phyloP scores from a whole-genome alignment of 1,140 invertebrate genomes.

The Carcinoscorpius rotundicauda region DNA sequence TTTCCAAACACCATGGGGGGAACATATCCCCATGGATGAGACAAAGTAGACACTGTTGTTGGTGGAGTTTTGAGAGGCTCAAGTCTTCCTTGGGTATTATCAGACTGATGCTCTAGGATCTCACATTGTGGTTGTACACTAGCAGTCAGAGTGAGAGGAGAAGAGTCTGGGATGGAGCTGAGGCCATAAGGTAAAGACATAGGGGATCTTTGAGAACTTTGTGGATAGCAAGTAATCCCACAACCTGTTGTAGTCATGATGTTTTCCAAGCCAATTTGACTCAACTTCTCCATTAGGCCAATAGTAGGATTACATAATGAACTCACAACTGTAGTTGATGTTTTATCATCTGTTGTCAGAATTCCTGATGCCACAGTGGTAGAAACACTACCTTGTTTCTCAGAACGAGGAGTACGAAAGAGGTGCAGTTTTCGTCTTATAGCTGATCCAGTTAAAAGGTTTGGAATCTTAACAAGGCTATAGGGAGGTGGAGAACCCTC shows the following conservation, averaged over 20 bases:
- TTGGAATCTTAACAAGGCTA: conserved; percentile 19
- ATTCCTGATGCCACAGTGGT: too few species aligned
- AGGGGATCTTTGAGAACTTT: too few species aligned
- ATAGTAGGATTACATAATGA: not conserved
- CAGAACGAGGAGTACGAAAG: conserved; percentile 3
- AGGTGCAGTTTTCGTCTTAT: not conserved
- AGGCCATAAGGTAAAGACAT: not conserved
- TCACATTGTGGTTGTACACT: not conserved
- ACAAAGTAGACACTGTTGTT: not conserved
- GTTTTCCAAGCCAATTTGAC: conserved; percentile 14
- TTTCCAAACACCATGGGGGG: conserved; percentile 13
- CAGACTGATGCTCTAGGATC: not conserved
- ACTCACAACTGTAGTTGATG: conserved; percentile 1
- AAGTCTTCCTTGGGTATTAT: not conserved
- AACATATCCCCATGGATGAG: conserved; percentile 18
- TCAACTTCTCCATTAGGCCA: conserved; percentile 12
- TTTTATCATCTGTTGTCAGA: not conserved
- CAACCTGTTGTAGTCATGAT: conserved; percentile 3
- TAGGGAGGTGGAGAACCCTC: conserved; percentile 40
- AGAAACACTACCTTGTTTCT: conserved; percentile 1
- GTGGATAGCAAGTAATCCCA: not conserved
- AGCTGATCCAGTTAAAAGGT: conserved; percentile 11
- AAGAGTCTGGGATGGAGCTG: not conserved
- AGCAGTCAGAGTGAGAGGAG: conserved; percentile 4
- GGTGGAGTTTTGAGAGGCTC: conserved; percentile 1